These are phyloP conservation scores for Petrocephalus schoutedeni DNA, from an alignment of 2,797 vertebrate genomes.

Conservation along the genomic window DNA sequence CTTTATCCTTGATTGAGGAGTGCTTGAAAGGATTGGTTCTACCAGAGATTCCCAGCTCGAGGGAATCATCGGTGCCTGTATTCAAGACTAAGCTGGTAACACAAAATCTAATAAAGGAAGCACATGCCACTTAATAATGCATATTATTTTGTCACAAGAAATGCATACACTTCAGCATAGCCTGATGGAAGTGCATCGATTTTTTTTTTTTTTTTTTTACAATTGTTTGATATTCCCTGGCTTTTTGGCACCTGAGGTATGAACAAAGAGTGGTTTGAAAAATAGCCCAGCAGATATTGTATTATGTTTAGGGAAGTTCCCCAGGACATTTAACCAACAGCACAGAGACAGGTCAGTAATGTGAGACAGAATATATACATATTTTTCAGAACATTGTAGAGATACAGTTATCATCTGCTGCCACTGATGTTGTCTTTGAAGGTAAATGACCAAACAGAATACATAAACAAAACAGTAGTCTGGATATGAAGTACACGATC, in stretches of 20 bases:
- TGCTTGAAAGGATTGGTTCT: constrained; percentile 22
- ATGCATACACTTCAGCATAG: not conserved
- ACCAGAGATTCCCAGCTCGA: not conserved
- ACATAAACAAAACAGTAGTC: not conserved
- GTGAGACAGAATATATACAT: not conserved
- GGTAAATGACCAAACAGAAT: not conserved
- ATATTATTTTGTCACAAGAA: constrained; percentile 10
- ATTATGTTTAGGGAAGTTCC: not conserved
- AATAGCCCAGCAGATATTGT: not conserved
- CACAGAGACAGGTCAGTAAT: not conserved
- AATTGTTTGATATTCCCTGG: not conserved
- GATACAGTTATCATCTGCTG: not conserved
- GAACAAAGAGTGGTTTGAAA: not conserved
- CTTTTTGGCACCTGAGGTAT: not conserved
- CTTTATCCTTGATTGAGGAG: constrained; percentile 14
- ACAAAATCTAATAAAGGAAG: not conserved
- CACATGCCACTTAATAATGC: not conserved
- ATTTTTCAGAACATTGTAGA: not conserved
- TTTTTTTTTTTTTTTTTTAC: not conserved
- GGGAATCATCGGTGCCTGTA: not conserved
- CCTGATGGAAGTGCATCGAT: not conserved
- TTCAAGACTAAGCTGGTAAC: not conserved
- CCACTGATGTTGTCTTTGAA: not conserved
- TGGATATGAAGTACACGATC: not conserved
- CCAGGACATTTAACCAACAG: not conserved